phyloP scores from a whole-genome alignment of 2,888 invertebrate genomes.

The Drosophila greeni region DNA sequence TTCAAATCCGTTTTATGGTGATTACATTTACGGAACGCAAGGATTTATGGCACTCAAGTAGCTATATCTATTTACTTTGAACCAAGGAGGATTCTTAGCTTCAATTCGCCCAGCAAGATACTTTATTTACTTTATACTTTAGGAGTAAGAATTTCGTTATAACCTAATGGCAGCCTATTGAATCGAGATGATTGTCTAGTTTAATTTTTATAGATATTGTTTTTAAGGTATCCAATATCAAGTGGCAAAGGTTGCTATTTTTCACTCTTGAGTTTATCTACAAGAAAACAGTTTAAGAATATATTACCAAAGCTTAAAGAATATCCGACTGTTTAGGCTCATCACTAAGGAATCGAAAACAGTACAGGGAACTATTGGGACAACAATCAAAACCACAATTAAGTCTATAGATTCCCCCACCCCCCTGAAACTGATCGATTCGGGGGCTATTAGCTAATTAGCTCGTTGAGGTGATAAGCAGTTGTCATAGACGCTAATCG shows the following conservation, averaged over 20 bases:
- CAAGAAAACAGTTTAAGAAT: no score
- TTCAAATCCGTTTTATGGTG: conserved; percentile 31
- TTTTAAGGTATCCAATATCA: no score
- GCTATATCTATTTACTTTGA: background rate
- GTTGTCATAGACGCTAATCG: conserved; percentile 49
- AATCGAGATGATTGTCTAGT: background rate
- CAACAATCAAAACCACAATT: background rate
- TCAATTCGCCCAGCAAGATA: background rate
- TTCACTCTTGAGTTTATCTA: no score
- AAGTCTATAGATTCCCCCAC: no score
- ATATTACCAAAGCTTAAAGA: no score
- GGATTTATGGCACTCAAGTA: conserved; percentile 8
- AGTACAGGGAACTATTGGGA: no score
- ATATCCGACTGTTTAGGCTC: no score
- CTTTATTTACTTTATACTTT: background rate
- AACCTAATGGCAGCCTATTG: background rate
- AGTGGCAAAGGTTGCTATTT: no score
- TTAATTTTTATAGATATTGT: no score
- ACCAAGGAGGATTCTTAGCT: background rate
- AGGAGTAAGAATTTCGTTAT: background rate
- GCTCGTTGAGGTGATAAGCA: conserved; percentile 4
- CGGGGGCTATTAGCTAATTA: conserved; percentile 10
- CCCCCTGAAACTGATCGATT: background rate
- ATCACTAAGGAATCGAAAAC: no score
- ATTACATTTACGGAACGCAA: conserved; percentile 26